Percentiles rank a stretch among this genome's conserved stretches.
phyloP scores from a whole-genome alignment of 1,140 invertebrate species.

The Brachionus angularis region DNA sequence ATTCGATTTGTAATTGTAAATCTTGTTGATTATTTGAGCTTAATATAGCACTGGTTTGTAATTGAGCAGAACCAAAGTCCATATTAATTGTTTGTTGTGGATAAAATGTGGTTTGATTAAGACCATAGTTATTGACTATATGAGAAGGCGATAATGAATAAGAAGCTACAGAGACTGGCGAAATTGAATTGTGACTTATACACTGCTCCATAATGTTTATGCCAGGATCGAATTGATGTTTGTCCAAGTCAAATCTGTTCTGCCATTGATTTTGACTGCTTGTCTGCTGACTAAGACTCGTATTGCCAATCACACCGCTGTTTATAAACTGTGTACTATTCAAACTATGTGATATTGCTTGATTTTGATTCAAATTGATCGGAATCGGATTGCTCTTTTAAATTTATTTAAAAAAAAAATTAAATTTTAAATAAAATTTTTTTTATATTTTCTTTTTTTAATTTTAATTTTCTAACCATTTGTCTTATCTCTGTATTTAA shows the following conservation, averaged over 20 bases:
- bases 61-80: no score
- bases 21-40: background rate
- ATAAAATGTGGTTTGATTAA: no score
- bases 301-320: background rate
- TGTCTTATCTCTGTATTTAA: constrained; percentile 39
- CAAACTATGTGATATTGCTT: background rate
- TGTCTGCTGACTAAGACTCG: background rate
- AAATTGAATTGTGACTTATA: background rate
- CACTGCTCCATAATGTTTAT: constrained; percentile 3
- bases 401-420: background rate
- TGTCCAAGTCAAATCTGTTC: background rate
- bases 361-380: background rate
- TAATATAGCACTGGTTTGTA: background rate
- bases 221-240: constrained; percentile 14
- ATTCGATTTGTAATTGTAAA: background rate
- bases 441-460: background rate
- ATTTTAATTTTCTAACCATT: constrained; percentile 24
- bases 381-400: constrained; percentile 40
- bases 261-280: background rate
- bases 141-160: constrained; percentile 17
- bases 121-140: no score
- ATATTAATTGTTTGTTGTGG: no score
- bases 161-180: constrained; percentile 5
- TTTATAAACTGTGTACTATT: no score
- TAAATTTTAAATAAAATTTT: background rate